phyloP scores from a whole-genome alignment of 2,797 vertebrate genomes.

The Enteromius thamalakanensis region DNA sequence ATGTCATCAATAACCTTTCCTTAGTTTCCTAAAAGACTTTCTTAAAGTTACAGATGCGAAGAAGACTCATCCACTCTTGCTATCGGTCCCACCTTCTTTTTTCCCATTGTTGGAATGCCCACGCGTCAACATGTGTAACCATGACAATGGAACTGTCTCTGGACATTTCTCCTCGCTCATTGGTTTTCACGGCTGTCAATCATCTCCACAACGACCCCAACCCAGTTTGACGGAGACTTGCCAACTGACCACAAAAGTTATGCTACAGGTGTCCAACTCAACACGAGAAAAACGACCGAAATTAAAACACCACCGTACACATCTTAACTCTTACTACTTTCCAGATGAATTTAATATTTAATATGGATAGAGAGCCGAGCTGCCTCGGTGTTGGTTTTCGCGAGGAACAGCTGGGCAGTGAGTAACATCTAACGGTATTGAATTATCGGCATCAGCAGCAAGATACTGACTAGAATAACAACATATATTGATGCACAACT shows the following conservation, averaged over 20 bases:
- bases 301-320: not conserved
- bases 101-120: slow-evolving; percentile 72
- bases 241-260: slow-evolving; percentile 59
- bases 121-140: slow-evolving; percentile 63
- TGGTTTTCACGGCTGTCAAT: slow-evolving; percentile 71
- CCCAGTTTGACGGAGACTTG: slow-evolving; percentile 75
- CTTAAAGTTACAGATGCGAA: slow-evolving; percentile 13
- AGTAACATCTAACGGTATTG: slow-evolving; percentile 57
- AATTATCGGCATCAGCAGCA: slow-evolving; percentile 33
- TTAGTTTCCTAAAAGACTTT: slow-evolving; percentile 5
- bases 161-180: slow-evolving; percentile 60
- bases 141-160: slow-evolving; percentile 70
- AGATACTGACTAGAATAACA: slow-evolving; percentile 55
- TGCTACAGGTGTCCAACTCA: slow-evolving; percentile 72
- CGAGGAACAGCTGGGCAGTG: slow-evolving; percentile 67
- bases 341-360: not conserved
- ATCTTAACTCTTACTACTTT: not conserved
- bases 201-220: slow-evolving; percentile 58
- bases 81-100: slow-evolving; percentile 70
- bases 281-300: not conserved
- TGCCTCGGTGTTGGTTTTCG: slow-evolving; percentile 37
- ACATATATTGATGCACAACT: not conserved
- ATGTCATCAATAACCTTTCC: not conserved
- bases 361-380: not conserved
- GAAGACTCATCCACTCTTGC: slow-evolving; percentile 74